Conservation (phyloP, 2,888 invertebrate genomes). For the Patella caerulea region DNA sequence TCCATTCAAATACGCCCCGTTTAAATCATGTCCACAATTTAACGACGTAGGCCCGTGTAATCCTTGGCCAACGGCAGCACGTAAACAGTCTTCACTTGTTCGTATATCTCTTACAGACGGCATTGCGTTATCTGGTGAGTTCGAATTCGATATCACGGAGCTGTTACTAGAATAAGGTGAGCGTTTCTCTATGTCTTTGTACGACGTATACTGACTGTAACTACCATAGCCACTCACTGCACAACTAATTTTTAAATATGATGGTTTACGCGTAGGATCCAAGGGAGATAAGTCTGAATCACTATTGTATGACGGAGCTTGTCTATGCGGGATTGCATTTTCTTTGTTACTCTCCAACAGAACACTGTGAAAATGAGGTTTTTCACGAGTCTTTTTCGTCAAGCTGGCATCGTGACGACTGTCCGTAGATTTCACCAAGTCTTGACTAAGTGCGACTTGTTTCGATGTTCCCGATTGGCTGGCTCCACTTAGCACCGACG, state of each 20-base stretch:
- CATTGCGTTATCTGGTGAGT: constrained; percentile 51
- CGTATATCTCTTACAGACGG: constrained; percentile 42
- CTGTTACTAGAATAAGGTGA: constrained; percentile 61
- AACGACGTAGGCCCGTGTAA: constrained; percentile 24
- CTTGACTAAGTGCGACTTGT: constrained; percentile 34
- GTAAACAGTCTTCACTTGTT: constrained; percentile 28
- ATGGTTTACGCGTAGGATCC: constrained; percentile 57
- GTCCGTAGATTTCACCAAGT: constrained; percentile 22
- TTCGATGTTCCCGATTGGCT: constrained; percentile 35
- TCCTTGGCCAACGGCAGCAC: constrained; percentile 27
- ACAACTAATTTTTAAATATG: constrained; percentile 66
- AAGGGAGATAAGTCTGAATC: constrained; percentile 45
- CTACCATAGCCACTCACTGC: constrained; percentile 65
- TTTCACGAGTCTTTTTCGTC: constrained; percentile 14
- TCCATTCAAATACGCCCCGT: constrained; percentile 27
- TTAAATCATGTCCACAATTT: not conserved
- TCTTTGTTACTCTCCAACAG: constrained; percentile 26
- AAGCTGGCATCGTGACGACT: constrained; percentile 9
- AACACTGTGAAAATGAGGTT: constrained; percentile 19
- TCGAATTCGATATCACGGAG: constrained; percentile 45
- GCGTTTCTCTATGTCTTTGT: constrained; percentile 58
- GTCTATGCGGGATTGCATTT: constrained; percentile 26
- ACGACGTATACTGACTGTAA: constrained; percentile 59
- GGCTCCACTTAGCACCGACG: constrained; percentile 50
- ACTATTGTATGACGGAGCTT: constrained; percentile 7